A percentile compares a stretch with the other conserved stretches of the same genome.
Conservation (phyloP, 2,797 vertebrate species). For the Pygocentrus nattereri region DNA sequence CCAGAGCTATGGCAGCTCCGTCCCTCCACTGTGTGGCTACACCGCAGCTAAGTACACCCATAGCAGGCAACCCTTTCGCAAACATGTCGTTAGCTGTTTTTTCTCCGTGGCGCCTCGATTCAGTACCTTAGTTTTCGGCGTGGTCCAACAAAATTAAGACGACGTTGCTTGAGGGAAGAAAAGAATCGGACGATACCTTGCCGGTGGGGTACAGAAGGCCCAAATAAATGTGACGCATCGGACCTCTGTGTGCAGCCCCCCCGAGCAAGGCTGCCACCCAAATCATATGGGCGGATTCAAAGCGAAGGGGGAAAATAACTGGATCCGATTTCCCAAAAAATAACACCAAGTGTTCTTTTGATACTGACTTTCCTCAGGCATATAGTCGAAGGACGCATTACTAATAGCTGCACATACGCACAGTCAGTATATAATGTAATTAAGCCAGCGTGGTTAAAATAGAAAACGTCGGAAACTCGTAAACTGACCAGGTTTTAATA, state of each 20-base stretch:
- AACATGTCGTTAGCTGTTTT: constrained; percentile 41
- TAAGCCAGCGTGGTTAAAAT: not conserved
- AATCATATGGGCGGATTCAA: constrained; percentile 55
- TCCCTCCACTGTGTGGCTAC: constrained; percentile 17
- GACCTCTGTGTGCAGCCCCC: constrained; percentile 53
- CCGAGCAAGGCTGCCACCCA: constrained; percentile 52
- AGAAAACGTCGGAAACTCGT: not conserved
- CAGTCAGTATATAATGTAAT: too few relatives aligned
- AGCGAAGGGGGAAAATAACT: constrained; percentile 29
- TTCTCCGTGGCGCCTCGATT: constrained; percentile 5
- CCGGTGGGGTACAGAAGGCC: constrained; percentile 55
- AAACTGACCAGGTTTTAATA: not conserved
- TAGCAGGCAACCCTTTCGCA: not conserved
- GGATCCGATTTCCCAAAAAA: not conserved
- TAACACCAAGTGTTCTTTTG: not conserved
- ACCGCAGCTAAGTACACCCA: constrained; percentile 27
- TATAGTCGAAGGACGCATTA: too few relatives aligned
- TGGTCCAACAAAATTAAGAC: constrained; percentile 6
- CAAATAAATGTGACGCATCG: constrained; percentile 62
- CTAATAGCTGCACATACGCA: too few relatives aligned
- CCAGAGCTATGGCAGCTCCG: constrained; percentile 15
- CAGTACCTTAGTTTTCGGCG: constrained; percentile 39
- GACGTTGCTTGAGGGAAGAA: constrained; percentile 8
- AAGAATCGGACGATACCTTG: constrained; percentile 21
- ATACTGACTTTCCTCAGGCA: not conserved